A percentile compares a stretch with the other conserved stretches of the same genome.
These are phyloP conservation scores for Sciurus vulgaris DNA, from an alignment of 2,797 vertebrate genomes.

Conservation along the genomic window DNA sequence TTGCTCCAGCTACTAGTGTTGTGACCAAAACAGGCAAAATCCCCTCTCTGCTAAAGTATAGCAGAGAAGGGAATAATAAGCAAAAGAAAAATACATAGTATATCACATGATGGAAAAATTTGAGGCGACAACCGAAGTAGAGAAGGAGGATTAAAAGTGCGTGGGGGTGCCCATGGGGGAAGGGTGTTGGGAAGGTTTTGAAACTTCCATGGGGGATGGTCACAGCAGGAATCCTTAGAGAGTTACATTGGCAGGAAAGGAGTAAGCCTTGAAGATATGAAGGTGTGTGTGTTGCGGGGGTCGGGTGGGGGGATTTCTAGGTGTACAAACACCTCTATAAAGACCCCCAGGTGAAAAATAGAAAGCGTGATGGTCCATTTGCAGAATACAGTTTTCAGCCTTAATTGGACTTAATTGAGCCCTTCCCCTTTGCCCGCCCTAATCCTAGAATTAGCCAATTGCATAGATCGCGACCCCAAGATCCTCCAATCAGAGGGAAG, in stretches of 20 bases:
- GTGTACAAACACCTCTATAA: background rate
- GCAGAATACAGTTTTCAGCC: too few species aligned
- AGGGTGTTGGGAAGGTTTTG: background rate
- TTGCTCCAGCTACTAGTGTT: background rate
- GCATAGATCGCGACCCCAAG: too few species aligned
- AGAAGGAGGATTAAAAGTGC: background rate
- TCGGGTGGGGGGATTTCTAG: background rate
- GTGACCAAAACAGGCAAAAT: background rate
- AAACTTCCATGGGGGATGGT: background rate
- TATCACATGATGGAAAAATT: background rate
- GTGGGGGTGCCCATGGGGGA: background rate
- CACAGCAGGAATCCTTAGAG: background rate
- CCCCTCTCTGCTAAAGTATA: background rate
- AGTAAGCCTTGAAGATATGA: background rate
- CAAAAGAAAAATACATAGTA: background rate
- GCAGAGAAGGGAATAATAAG: background rate
- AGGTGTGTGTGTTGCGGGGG: too few species aligned
- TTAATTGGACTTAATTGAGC: too few species aligned
- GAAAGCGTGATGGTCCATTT: too few species aligned
- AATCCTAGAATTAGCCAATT: too few species aligned
- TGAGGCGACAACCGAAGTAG: background rate
- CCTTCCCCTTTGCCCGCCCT: too few species aligned
- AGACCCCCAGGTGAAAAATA: background rate
- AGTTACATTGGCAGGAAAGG: slow-evolving; percentile 11
- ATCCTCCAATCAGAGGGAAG: too few species aligned